A percentile compares a stretch with the other conserved stretches of the same genome.
These are phyloP conservation scores for Archips xylosteana DNA, from an alignment of 2,888 invertebrate genomes.

Conservation along the genomic window DNA sequence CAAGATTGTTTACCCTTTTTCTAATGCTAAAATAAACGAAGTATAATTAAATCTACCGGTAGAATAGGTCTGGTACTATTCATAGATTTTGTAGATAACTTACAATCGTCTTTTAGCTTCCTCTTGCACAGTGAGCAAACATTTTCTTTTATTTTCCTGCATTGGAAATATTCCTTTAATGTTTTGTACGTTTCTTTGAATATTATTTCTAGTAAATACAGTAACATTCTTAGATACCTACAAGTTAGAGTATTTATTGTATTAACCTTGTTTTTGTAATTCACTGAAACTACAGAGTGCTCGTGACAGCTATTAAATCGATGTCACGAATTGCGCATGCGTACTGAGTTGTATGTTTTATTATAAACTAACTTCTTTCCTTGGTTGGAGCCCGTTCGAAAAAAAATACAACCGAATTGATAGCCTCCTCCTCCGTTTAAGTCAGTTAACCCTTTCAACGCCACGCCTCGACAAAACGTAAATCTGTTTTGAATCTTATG, in stretches of 20 bases:
- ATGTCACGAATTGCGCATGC: conserved; percentile 17
- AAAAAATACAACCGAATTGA: too few relatives aligned
- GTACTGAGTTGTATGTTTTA: neutral
- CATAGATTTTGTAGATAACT: neutral
- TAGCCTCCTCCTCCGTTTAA: too few relatives aligned
- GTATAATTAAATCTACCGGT: too few relatives aligned
- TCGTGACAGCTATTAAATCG: conserved; percentile 19
- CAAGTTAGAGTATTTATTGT: neutral
- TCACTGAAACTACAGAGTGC: neutral
- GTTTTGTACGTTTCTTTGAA: neutral
- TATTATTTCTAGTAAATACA: neutral
- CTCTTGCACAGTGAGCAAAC: conserved; percentile 9
- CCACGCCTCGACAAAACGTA: too few relatives aligned
- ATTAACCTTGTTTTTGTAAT: neutral
- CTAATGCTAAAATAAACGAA: too few relatives aligned
- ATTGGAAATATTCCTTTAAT: neutral
- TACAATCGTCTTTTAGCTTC: neutral
- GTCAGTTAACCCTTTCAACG: too few relatives aligned
- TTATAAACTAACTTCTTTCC: too few relatives aligned
- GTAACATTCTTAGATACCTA: neutral
- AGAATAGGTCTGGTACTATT: too few relatives aligned
- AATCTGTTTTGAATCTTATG: too few relatives aligned
- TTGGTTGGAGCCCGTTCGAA: too few relatives aligned
- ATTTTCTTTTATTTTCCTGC: neutral
- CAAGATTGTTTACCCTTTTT: too few relatives aligned